phyloP scores from a whole-genome alignment of 2,113 vertebrate species.

The Chloropsis hardwickii region DNA sequence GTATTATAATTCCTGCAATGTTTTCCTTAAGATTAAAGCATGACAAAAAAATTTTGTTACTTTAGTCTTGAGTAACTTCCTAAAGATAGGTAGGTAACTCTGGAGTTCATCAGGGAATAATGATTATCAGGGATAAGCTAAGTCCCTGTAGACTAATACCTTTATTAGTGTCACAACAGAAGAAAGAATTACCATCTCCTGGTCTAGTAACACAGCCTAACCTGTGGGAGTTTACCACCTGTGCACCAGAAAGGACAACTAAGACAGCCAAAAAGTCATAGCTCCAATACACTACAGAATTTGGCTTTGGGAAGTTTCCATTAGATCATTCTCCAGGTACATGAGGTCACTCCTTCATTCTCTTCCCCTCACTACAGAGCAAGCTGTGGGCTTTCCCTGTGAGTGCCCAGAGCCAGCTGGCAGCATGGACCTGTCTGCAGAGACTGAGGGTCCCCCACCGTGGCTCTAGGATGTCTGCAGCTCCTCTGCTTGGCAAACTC shows the following conservation, averaged over 20 bases:
- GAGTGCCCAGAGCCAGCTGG: background rate
- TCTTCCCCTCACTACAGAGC: accelerated
- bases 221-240: background rate
- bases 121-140: background rate
- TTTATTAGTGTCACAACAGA: background rate
- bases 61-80: background rate
- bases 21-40: background rate
- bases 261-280: background rate
- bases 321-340: background rate
- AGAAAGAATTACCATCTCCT: background rate
- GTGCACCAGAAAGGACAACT: background rate
- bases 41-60: background rate
- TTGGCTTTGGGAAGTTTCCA: background rate
- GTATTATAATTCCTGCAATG: background rate
- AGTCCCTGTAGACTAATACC: background rate
- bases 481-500: background rate
- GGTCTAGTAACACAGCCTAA: background rate
- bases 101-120: background rate
- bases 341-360: background rate
- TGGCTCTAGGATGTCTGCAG: background rate
- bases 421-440: background rate
- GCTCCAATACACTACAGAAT: background rate
- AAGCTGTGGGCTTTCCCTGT: background rate
- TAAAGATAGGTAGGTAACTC: background rate
- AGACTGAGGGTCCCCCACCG: accelerated